Base-by-base conservation (phyloP, 2,797 vertebrate species). In the Gymnoscopelus microlampas region DNA sequence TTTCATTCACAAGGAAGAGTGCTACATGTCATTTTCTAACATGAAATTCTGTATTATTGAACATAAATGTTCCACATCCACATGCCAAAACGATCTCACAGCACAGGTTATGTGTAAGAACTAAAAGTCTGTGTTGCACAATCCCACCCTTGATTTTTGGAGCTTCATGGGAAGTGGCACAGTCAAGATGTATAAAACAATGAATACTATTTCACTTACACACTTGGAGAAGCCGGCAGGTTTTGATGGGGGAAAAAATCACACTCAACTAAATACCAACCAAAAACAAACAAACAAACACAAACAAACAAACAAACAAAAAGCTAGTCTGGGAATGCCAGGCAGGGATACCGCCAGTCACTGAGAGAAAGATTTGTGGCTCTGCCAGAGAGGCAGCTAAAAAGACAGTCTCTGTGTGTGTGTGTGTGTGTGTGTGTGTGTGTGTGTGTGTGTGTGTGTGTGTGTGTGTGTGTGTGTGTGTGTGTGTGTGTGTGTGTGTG, bases 121-220 rank as follows among this genome's bases (percentile, higher is more conserved):
- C 80, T 82, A 82, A 85, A 76, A 71, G 74, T 74, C 80, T 72
- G 70, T 24, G 78, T 78, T 60, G 81, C 78, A 86, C 80, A 87
- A 84, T 80, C 72, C 74, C 75, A 76, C 76, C 81, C 84, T 79
- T 85, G 77, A 86, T 84, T 87, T 76, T 74, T 29, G 26, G 66
- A 68, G 65, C 60, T 84, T 83, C 89, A 91, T 85, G 84, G 80
- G 60, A 89, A 84, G 81, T 88, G 85, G 79, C 81, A 87, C 60
- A 13, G 71, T 82, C 79, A 82, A 87, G 82, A 39, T 53, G 85
- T 82, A 58, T 73, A 82, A 80, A 78, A 79, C 59, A 68, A 70
- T 71, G 53, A 64, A 72, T 80, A 73, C 73, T 69, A 73, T 66
- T 78, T 77, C 53, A 78, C 50, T 50, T 67, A 66, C 60, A 58